phyloP scores from a whole-genome alignment of 2,113 vertebrate species.

The Petrocephalus zakoni region DNA sequence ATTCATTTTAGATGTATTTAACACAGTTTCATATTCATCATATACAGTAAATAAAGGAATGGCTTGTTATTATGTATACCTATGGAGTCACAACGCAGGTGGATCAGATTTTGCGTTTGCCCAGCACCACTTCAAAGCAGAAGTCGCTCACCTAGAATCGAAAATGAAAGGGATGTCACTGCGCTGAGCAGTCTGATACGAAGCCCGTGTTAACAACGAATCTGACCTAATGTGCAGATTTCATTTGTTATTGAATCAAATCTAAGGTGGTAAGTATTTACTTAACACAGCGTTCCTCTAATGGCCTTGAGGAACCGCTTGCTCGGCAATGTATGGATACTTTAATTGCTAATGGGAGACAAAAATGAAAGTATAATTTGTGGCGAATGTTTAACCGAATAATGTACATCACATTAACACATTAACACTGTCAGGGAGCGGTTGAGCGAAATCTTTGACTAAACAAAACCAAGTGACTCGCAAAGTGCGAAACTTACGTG shows the following conservation, averaged over 20 bases:
- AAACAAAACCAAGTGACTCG: not conserved
- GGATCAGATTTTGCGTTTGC: not conserved
- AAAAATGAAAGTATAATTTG: not conserved
- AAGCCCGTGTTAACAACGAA: not conserved
- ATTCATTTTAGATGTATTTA: not conserved
- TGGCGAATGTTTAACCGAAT: not conserved
- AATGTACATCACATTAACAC: not conserved
- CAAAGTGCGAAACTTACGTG: not conserved
- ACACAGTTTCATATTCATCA: not conserved
- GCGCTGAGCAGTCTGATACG: too few relatives aligned
- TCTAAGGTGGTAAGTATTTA: not conserved
- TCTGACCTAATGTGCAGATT: not conserved
- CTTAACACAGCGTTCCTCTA: not conserved
- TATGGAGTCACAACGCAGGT: not conserved
- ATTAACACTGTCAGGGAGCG: not conserved
- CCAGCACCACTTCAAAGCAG: not conserved
- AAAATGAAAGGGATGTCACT: not conserved
- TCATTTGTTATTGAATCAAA: not conserved
- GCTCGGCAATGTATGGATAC: not conserved
- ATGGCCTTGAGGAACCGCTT: not conserved
- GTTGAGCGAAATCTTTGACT: not conserved
- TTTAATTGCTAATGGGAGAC: not conserved
- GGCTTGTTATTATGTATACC: not conserved
- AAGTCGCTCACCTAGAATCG: not conserved
- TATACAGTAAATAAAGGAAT: not conserved